A percentile compares a stretch with the other conserved stretches of the same genome.
Evolutionary conservation across 2,797 vertebrate genomes (phyloP).

Genomic region (Danio aesculapii): DNA sequence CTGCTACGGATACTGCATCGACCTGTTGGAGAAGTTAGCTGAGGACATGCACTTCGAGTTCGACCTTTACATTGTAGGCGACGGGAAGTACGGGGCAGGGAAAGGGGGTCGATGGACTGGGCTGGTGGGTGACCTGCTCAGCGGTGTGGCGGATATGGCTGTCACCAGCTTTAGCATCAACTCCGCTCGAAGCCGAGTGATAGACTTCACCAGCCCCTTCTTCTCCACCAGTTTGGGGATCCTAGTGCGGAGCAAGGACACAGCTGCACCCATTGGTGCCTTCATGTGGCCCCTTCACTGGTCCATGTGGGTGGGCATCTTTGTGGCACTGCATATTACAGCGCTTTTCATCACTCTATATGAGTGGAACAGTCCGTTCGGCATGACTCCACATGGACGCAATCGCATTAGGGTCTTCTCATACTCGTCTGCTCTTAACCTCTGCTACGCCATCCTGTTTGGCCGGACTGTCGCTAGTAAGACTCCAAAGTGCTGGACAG

Average conservation of each 20-base stretch:
- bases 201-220: constrained; percentile 97
- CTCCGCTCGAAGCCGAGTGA: constrained; percentile 89
- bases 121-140: constrained; percentile 91
- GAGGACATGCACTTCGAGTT: constrained; percentile 92
- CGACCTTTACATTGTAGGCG: constrained; percentile 93
- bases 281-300: constrained; percentile 98
- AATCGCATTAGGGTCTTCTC: constrained; percentile 92
- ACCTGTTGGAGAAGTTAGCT: constrained; percentile 90
- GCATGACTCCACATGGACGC: constrained; percentile 92
- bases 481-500: constrained; percentile 87
- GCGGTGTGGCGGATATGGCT: constrained; percentile 90
- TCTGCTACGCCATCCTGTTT: constrained; percentile 96
- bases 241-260: constrained; percentile 90
- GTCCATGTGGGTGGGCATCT: constrained; percentile 97
- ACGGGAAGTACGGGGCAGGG: constrained; percentile 90
- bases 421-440: constrained; percentile 94
- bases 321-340: constrained; percentile 90
- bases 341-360: constrained; percentile 95
- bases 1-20: constrained; percentile 95
- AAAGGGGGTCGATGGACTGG: constrained; percentile 91
- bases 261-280: constrained; percentile 89
- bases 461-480: constrained; percentile 94
- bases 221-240: constrained; percentile 98
- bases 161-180: constrained; percentile 97
- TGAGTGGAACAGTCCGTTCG: constrained; percentile 97